Evolutionary conservation across 1,140 invertebrate genomes (phyloP).

Genomic region (Papilio glaucus): DNA sequence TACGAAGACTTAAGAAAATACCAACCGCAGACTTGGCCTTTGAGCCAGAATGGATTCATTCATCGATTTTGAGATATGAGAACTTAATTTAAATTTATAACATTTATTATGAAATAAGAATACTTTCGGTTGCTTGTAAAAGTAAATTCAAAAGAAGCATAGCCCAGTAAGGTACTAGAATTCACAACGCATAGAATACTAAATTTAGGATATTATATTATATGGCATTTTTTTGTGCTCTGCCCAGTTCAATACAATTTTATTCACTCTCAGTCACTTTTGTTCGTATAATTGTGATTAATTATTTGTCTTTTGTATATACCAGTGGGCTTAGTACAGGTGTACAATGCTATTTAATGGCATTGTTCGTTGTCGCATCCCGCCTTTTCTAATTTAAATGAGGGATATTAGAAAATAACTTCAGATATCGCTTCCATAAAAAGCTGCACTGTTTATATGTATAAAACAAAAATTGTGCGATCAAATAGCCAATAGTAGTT

Average conservation of each 20-base stretch:
- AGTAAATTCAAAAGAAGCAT: background rate
- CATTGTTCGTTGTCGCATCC: too few species aligned
- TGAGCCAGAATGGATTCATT: slow-evolving; percentile 56
- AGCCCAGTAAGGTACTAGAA: background rate
- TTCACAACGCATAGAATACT: background rate
- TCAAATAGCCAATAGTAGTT: too few species aligned
- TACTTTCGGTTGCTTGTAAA: background rate
- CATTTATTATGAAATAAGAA: too few species aligned
- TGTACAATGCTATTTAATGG: too few species aligned
- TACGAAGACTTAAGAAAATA: slow-evolving; percentile 76
- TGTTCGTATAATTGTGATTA: too few species aligned
- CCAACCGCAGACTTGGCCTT: slow-evolving; percentile 60
- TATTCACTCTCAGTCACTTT: too few species aligned
- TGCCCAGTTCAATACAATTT: background rate
- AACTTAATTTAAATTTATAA: background rate
- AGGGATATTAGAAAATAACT: too few species aligned
- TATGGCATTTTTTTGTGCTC: background rate
- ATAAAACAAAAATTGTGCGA: too few species aligned
- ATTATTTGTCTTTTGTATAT: background rate
- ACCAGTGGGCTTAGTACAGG: too few species aligned
- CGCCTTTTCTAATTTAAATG: too few species aligned
- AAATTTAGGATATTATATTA: background rate
- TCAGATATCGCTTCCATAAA: too few species aligned
- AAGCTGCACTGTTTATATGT: too few species aligned
- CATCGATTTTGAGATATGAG: slow-evolving; percentile 26